Evolutionary conservation across 2,797 vertebrate species (phyloP).

Genomic region (Ctenochaetus hawaiiensis): DNA sequence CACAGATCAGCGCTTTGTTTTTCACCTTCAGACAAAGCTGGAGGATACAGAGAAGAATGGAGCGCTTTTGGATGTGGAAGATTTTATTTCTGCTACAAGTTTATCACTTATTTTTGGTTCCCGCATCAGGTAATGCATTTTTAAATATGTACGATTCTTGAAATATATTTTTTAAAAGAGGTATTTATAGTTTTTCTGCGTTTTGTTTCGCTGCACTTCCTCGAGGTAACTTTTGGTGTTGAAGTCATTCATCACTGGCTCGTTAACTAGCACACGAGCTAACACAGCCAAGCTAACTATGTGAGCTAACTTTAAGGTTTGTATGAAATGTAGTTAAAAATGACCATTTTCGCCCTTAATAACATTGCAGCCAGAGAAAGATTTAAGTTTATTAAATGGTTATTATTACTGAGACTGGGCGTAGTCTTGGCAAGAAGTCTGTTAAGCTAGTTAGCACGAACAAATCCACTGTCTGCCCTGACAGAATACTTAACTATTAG

Average conservation of each 20-base stretch:
- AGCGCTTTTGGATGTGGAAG: constrained; percentile 51
- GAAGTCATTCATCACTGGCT: constrained; percentile 55
- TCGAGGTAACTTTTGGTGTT: constrained; percentile 24
- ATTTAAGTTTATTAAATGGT: fast-evolving
- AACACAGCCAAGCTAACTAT: not conserved
- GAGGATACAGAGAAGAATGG: constrained; percentile 73
- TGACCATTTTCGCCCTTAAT: not conserved
- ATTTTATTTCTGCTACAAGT: constrained; percentile 60
- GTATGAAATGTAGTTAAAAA: not conserved
- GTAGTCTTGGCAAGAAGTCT: not conserved
- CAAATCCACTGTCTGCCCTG: no score
- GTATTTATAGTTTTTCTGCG: fast-evolving
- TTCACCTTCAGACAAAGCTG: constrained; percentile 53
- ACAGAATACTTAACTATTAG: no score
- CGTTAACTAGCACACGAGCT: constrained; percentile 31
- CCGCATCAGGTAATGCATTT: constrained; percentile 69
- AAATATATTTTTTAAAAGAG: not conserved
- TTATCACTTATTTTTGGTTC: constrained; percentile 42
- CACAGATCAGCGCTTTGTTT: constrained; percentile 50
- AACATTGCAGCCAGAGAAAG: not conserved
- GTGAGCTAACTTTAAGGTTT: not conserved
- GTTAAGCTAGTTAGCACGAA: constrained; percentile 4
- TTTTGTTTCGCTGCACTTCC: not conserved
- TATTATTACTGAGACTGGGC: fast-evolving
- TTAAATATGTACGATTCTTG: not conserved